phyloP scores from a whole-genome alignment of 2,888 invertebrate genomes.

The Cheiracanthium punctorium region DNA sequence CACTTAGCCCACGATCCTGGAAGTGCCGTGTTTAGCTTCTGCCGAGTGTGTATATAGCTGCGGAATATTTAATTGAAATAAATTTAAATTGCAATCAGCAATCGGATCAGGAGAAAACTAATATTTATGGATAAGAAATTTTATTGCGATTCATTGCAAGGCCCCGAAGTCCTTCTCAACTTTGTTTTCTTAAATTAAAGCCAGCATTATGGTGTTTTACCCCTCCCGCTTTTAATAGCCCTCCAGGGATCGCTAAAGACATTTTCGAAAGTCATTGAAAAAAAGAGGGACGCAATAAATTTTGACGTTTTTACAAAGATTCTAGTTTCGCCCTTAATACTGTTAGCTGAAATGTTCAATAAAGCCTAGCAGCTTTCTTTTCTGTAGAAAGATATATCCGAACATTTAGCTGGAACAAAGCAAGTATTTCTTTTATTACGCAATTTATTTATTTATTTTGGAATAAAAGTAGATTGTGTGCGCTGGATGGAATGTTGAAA shows the following conservation, averaged over 20 bases:
- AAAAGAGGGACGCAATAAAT: background rate
- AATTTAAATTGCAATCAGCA: background rate
- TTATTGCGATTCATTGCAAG: background rate
- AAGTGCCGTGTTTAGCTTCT: too few relatives aligned
- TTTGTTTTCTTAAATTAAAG: background rate
- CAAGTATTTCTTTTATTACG: background rate
- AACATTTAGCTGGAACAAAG: background rate
- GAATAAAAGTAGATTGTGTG: too few relatives aligned
- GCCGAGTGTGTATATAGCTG: too few relatives aligned
- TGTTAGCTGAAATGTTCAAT: background rate
- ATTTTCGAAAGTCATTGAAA: background rate
- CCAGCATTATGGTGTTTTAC: background rate
- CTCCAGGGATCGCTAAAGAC: background rate
- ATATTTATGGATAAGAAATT: background rate
- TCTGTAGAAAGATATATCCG: background rate
- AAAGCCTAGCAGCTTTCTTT: background rate
- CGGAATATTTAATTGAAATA: background rate
- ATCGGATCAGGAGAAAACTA: background rate
- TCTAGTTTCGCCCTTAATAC: background rate
- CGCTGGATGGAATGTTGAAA: too few relatives aligned
- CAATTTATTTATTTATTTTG: too few relatives aligned
- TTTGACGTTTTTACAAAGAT: slow-evolving; percentile 4
- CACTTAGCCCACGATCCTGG: too few relatives aligned
- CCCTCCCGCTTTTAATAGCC: background rate
- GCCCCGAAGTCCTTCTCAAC: background rate